Percentiles rank a stretch among this genome's conserved stretches.
These are phyloP conservation scores for Sparidentex hasta DNA, from an alignment of 2,797 vertebrate species.

Conservation along the genomic window DNA sequence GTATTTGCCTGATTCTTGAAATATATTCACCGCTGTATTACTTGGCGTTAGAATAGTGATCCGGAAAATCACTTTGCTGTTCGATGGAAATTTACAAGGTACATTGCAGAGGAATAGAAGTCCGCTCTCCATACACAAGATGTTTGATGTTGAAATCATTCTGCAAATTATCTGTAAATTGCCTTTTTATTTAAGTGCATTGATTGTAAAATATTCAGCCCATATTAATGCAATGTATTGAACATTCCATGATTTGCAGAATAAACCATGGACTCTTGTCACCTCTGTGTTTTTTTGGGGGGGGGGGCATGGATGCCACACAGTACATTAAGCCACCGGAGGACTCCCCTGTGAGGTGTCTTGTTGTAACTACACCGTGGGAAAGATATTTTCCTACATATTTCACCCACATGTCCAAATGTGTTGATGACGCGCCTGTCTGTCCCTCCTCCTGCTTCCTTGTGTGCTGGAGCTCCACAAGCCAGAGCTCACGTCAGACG, in stretches of 20 bases:
- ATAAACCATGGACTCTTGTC: constrained; percentile 66
- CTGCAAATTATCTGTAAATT: constrained; percentile 57
- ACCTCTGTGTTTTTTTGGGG: constrained; percentile 4
- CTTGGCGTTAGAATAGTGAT: neutral
- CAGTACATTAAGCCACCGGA: neutral
- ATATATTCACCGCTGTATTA: constrained; percentile 21
- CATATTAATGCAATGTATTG: constrained; percentile 59
- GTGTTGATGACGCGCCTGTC: neutral
- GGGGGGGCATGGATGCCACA: neutral
- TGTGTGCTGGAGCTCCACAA: neutral
- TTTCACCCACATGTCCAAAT: neutral
- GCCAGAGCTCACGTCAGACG: accelerated
- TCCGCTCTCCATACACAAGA: constrained; percentile 11
- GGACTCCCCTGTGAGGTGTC: neutral
- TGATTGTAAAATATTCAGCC: constrained; percentile 62
- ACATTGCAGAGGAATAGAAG: neutral
- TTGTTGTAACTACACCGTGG: neutral
- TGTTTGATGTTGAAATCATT: constrained; percentile 45
- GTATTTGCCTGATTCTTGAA: constrained; percentile 38
- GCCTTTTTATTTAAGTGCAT: constrained; percentile 66
- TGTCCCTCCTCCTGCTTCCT: neutral
- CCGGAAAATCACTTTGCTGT: constrained; percentile 23
- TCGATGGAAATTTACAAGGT: constrained; percentile 9
- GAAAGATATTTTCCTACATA: neutral
- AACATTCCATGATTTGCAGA: constrained; percentile 57